A percentile compares a stretch with the other conserved stretches of the same genome.
Evolutionary conservation across 2,797 vertebrate genomes (phyloP).

Genomic region (Danio aesculapii): DNA sequence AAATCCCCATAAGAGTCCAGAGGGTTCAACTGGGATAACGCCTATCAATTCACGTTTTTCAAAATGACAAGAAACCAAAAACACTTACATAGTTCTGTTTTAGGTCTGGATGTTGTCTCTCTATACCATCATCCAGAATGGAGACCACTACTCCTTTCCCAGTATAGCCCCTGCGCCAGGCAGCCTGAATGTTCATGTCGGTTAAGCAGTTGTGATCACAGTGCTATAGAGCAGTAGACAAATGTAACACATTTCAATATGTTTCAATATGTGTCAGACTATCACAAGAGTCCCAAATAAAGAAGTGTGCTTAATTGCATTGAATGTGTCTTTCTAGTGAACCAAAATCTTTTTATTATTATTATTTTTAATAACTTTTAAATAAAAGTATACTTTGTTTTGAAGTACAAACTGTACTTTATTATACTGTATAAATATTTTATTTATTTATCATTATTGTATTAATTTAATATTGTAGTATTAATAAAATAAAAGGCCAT

Average conservation of each 20-base stretch:
- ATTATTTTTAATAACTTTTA: too few relatives aligned
- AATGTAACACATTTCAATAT: not conserved
- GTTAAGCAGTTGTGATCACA: slow-evolving; percentile 88
- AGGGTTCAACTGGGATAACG: too few relatives aligned
- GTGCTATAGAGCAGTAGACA: slow-evolving; percentile 73
- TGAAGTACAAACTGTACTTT: too few relatives aligned
- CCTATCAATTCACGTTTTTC: too few relatives aligned
- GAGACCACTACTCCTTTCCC: slow-evolving; percentile 95
- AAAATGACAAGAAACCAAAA: not conserved
- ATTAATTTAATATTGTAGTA: not conserved
- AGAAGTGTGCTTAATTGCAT: not conserved
- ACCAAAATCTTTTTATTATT: not conserved
- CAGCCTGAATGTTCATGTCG: slow-evolving; percentile 90
- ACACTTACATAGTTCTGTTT: slow-evolving; percentile 95
- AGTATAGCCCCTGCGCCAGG: slow-evolving; percentile 93
- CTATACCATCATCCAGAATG: slow-evolving; percentile 93
- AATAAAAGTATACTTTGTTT: too few relatives aligned
- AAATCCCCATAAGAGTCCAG: too few relatives aligned
- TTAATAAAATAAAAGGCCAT: not conserved
- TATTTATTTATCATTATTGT: too few relatives aligned
- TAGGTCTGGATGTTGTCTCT: slow-evolving; percentile 91
- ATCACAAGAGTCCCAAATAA: not conserved
- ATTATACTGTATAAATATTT: too few relatives aligned
- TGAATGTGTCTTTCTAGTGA: not conserved
- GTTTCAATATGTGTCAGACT: too few relatives aligned